phyloP scores from a whole-genome alignment of 2,113 vertebrate species.

The Tiliqua scincoides region DNA sequence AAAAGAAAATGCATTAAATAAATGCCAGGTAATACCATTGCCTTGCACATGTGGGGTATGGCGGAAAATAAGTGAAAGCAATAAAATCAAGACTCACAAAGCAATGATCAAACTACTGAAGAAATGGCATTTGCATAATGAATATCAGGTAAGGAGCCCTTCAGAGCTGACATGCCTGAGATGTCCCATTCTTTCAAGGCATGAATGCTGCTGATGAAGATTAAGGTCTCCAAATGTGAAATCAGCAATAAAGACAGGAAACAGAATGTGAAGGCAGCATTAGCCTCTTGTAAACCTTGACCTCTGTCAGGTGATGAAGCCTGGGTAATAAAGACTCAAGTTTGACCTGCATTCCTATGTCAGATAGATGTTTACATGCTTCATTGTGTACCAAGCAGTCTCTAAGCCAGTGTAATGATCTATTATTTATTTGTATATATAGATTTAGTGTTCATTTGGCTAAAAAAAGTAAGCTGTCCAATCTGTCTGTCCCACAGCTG shows the following conservation, averaged over 20 bases:
- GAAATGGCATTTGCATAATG: slow-evolving; percentile 12
- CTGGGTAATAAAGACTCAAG: slow-evolving; percentile 2
- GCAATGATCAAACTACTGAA: not conserved
- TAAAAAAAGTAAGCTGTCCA: no score
- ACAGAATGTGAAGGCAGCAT: slow-evolving; percentile 31
- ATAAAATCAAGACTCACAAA: not conserved
- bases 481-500: no score
- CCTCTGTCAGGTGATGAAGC: not conserved
- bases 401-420: not conserved
- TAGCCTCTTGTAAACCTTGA: slow-evolving; percentile 16
- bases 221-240: slow-evolving; percentile 41
- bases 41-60: not conserved
- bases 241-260: slow-evolving; percentile 37
- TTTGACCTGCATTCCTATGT: not conserved
- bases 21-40: not conserved
- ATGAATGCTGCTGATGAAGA: slow-evolving; percentile 41
- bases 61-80: not conserved
- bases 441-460: not conserved
- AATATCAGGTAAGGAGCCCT: not conserved
- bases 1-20: not conserved
- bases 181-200: slow-evolving; percentile 17
- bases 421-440: not conserved
- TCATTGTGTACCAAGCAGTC: not conserved
- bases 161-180: slow-evolving; percentile 14
- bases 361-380: not conserved